phyloP scores from a whole-genome alignment of 2,113 vertebrate genomes.

The Neotragus moschatus region DNA sequence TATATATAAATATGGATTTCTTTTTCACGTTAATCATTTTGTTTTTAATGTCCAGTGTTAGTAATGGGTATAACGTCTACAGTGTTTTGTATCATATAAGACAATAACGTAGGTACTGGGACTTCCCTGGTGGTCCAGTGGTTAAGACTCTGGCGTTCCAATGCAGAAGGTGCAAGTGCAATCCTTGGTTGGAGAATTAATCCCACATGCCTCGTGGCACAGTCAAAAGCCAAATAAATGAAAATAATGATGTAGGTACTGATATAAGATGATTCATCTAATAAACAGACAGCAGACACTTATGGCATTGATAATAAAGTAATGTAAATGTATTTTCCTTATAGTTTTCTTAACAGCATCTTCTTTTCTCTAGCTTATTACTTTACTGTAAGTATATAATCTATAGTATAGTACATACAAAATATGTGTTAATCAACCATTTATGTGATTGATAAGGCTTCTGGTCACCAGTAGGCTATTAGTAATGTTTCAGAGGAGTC shows the following conservation, averaged over 20 bases:
- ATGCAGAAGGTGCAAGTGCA: neutral
- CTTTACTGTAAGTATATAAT: neutral
- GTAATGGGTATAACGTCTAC: neutral
- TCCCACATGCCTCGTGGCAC: neutral
- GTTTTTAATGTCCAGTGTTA: neutral
- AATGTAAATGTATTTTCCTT: neutral
- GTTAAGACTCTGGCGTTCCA: neutral
- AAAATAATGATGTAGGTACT: neutral
- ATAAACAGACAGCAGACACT: neutral
- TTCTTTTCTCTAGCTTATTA: neutral
- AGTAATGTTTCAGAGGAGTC: neutral
- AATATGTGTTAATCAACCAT: neutral
- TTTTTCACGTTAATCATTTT: neutral
- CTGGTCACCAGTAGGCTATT: neutral
- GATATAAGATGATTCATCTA: neutral
- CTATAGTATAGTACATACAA: neutral
- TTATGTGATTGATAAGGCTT: neutral
- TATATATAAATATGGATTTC: neutral
- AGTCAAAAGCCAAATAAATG: neutral
- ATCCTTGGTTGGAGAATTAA: neutral
- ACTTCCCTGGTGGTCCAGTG: neutral
- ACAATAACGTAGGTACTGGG: neutral
- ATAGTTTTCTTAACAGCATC: neutral
- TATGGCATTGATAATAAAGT: neutral
- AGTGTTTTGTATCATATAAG: neutral